Percentiles rank a stretch among this genome's conserved stretches.
Evolutionary conservation across 2,888 invertebrate genomes (phyloP).

Genomic region (Napeogenes sylphis): DNA sequence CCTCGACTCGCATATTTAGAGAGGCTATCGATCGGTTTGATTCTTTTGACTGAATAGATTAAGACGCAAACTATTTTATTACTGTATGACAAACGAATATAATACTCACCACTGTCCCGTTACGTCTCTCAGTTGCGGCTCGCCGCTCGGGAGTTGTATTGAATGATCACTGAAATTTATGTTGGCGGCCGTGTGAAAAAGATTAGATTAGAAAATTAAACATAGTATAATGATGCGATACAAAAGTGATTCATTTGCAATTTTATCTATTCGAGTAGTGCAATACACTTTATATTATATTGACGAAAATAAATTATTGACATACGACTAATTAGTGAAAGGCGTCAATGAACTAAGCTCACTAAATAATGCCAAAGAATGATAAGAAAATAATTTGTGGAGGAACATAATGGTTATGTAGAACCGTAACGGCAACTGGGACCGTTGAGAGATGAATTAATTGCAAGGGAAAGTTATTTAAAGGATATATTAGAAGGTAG

Average conservation of each 20-base stretch:
- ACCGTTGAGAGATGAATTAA: slow-evolving; percentile 32
- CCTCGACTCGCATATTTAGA: slow-evolving; percentile 54
- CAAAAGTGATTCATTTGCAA: slow-evolving; percentile 37
- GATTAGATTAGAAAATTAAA: slow-evolving; percentile 42
- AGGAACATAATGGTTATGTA: slow-evolving; percentile 53
- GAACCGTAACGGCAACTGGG: slow-evolving; percentile 51
- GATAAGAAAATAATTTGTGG: slow-evolving; percentile 55
- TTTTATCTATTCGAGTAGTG: slow-evolving; percentile 49
- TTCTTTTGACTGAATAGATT: slow-evolving; percentile 76
- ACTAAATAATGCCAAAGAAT: slow-evolving; percentile 76
- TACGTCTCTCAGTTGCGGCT: slow-evolving; percentile 42
- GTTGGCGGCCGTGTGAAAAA: slow-evolving; percentile 31
- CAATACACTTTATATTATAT: slow-evolving; percentile 53
- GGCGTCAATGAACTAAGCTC: slow-evolving; percentile 61
- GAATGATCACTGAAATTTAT: slow-evolving; percentile 30
- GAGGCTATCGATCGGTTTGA: slow-evolving; percentile 75
- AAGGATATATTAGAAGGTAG: slow-evolving; percentile 20
- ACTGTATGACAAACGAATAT: slow-evolving; percentile 47
- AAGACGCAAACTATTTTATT: slow-evolving; percentile 68
- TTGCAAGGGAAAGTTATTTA: slow-evolving; percentile 26
- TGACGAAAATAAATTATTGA: slow-evolving; percentile 24
- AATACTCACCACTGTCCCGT: slow-evolving; percentile 59
- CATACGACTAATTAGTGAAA: slow-evolving; percentile 41
- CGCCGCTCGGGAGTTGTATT: slow-evolving; percentile 32
- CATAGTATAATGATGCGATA: slow-evolving; percentile 37